Evolutionary conservation across 2,113 vertebrate genomes (phyloP).

Genomic region (Lophochroa leadbeateri): DNA sequence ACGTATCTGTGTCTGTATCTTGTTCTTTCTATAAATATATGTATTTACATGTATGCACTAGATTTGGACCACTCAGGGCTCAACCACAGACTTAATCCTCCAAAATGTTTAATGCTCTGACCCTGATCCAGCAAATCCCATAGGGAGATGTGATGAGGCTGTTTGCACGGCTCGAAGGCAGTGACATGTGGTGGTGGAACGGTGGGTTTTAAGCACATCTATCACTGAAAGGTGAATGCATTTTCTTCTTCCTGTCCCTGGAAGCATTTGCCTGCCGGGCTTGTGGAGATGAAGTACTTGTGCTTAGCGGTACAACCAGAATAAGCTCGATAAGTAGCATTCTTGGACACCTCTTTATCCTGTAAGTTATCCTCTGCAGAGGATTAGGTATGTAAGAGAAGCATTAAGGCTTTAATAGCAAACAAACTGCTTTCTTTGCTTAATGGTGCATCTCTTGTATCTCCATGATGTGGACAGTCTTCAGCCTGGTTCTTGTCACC

Average conservation of each 20-base stretch:
- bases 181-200: neutral
- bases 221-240: neutral
- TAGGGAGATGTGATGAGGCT: neutral
- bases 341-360: conserved; percentile 74
- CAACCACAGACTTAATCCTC: neutral
- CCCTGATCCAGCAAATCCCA: conserved; percentile 7
- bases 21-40: neutral
- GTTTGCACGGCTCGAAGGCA: neutral
- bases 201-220: neutral
- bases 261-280: neutral
- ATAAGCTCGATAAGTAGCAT: conserved; percentile 43
- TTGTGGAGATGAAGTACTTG: neutral
- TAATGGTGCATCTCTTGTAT: conserved; percentile 56
- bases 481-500: conserved; percentile 66
- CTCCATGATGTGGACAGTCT: conserved; percentile 76
- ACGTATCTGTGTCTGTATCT: neutral
- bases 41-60: neutral
- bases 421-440: conserved; percentile 77
- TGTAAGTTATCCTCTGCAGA: conserved; percentile 50
- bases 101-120: neutral
- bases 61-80: neutral
- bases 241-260: neutral
- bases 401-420: conserved; percentile 74
- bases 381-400: conserved; percentile 79
- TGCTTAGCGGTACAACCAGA: neutral